phyloP scores from a whole-genome alignment of 2,797 vertebrate genomes.

The Geotrypetes seraphini region DNA sequence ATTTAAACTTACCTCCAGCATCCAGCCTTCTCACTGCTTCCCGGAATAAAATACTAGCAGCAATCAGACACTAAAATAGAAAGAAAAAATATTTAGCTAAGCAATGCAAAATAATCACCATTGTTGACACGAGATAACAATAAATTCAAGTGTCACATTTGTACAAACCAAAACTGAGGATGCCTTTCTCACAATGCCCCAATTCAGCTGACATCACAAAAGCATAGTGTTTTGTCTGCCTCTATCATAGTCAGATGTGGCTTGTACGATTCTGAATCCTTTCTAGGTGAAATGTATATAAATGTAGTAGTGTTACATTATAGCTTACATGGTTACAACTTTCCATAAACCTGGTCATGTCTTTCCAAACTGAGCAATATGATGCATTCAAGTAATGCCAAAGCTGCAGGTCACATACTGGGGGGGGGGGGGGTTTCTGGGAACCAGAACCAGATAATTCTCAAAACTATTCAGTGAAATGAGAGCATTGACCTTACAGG shows the following conservation, averaged over 20 bases:
- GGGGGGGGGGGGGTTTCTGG: too few relatives aligned
- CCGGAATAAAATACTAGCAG: constrained; percentile 35
- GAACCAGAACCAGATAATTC: too few relatives aligned
- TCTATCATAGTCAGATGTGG: constrained; percentile 20
- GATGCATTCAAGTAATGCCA: too few relatives aligned
- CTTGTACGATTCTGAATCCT: constrained; percentile 9
- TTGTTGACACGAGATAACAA: constrained; percentile 2
- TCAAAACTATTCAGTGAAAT: too few relatives aligned
- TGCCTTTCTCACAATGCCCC: constrained; percentile 1
- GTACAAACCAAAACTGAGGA: constrained; percentile 19
- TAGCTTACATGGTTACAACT: constrained; percentile 19
- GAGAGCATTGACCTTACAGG: too few relatives aligned
- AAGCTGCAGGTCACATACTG: too few relatives aligned
- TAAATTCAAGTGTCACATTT: neutral
- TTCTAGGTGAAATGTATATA: constrained; percentile 13
- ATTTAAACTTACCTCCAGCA: constrained; percentile 50
- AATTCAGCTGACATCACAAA: constrained; percentile 15
- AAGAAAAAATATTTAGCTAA: constrained; percentile 25
- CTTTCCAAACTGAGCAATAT: too few relatives aligned
- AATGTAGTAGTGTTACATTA: constrained; percentile 6
- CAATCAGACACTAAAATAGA: constrained; percentile 32
- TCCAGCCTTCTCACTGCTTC: constrained; percentile 46
- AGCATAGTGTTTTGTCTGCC: constrained; percentile 17
- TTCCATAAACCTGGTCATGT: constrained; percentile 10
- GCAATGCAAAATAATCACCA: constrained; percentile 14